Evolutionary conservation across 1,140 invertebrate genomes (phyloP), one percentile per base, ranked within the genome.

Genomic region (Meteorus sp.): DNA sequence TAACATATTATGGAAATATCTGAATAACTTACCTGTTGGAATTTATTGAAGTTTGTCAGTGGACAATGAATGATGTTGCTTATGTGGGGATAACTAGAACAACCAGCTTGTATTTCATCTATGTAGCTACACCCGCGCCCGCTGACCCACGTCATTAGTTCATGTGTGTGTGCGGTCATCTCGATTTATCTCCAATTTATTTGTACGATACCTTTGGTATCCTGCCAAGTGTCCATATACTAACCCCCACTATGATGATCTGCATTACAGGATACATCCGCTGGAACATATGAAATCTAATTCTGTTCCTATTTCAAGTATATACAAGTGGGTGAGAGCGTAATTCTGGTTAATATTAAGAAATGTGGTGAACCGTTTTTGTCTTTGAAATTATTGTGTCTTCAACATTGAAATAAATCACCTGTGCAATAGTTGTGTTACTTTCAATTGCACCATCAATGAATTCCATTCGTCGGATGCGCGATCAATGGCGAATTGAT

Each of bases 121-220:
- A 59, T 72, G 70, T 62, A 74, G 69, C 69, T 75, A 59, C 47
- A 53, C 44, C 52, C 56, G 63, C 60, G 65, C n/a, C n/a, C n/a
- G n/a, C n/a, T n/a, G n/a, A n/a, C n/a, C n/a, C n/a, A n/a, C n/a
- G n/a, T n/a, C n/a, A n/a, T n/a, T n/a, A n/a, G n/a, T n/a, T n/a
- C n/a, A n/a, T n/a, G n/a, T n/a, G n/a, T n/a, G n/a, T n/a, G n/a
- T 67, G 54, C 60, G 56, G 63, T 41, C 53, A 65, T 66, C 67
- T 67, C 52, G 61, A 67, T 70, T 69, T 65, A 70, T 68, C 55
- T 66, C 62, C 29, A 47, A 73, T 68, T 72, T 70, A 71, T 71
- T 70, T 73, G 66, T 57, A 67, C 64, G 65, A 68, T 67, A 67
- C 71, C 5, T 69, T 75, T 76, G 74, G 72, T 68, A 33, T 47